These are phyloP conservation scores for Neomonachus schauinslandi DNA, from an alignment of 2,113 vertebrate genomes.

Conservation along the genomic window DNA sequence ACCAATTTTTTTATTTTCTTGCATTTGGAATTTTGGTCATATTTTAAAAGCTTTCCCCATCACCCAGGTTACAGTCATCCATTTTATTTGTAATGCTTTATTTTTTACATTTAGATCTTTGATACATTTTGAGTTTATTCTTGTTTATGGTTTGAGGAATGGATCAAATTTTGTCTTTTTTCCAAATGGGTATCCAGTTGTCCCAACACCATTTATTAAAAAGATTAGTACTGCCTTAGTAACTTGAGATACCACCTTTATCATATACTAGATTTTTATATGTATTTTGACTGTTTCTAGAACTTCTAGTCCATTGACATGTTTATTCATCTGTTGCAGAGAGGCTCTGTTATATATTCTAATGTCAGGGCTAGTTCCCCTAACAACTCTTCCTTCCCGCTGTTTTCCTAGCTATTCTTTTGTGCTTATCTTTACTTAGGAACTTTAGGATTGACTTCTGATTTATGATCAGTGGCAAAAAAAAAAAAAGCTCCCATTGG, in stretches of 20 bases:
- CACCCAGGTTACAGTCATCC: background rate
- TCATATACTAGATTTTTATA: background rate
- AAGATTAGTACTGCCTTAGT: background rate
- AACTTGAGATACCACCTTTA: background rate
- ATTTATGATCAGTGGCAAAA: background rate
- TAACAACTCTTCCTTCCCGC: background rate
- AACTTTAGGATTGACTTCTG: background rate
- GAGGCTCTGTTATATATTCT: background rate
- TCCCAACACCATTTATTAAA: background rate
- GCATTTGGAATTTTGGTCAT: background rate
- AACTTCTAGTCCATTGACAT: background rate
- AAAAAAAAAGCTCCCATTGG: background rate
- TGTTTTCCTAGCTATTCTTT: background rate
- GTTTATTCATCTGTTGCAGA: background rate
- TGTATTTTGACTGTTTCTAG: background rate
- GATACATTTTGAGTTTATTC: background rate
- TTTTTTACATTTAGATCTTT: background rate
- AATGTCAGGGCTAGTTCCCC: background rate
- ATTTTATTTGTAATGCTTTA: background rate
- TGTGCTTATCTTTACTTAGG: background rate
- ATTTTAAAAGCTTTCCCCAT: background rate
- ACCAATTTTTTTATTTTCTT: background rate
- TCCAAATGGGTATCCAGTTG: background rate
- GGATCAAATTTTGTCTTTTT: background rate
- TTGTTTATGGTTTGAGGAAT: background rate